phyloP scores from a whole-genome alignment of 1,140 invertebrate species.

The Thaumatotibia leucotreta region DNA sequence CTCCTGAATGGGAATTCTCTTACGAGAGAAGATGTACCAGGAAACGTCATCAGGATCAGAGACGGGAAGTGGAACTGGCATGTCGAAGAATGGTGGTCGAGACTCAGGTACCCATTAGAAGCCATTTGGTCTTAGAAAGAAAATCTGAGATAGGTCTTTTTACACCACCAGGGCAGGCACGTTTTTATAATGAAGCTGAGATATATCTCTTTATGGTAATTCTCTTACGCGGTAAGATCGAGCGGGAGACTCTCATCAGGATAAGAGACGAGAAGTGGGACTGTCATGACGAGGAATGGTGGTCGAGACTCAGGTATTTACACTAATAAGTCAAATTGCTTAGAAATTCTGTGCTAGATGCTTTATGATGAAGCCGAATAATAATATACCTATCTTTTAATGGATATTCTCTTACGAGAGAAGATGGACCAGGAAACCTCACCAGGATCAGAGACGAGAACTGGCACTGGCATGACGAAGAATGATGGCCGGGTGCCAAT shows the following conservation, averaged over 20 bases:
- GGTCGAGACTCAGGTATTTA: no score
- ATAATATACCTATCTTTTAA: no score
- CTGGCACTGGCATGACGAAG: slow-evolving; percentile 80
- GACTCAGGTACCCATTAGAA: neutral
- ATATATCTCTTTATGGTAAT: no score
- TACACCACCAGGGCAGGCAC: no score
- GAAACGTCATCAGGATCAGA: slow-evolving; percentile 87
- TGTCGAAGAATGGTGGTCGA: slow-evolving; percentile 79
- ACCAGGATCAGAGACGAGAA: slow-evolving; percentile 79
- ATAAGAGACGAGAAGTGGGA: slow-evolving; percentile 79
- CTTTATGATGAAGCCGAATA: no score
- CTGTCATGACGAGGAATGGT: slow-evolving; percentile 80
- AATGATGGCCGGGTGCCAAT: slow-evolving; percentile 81
- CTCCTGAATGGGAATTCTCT: slow-evolving; percentile 89
- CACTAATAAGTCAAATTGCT: no score
- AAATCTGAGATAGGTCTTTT: no score
- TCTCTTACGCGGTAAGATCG: slow-evolving; percentile 90
- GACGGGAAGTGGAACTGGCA: slow-evolving; percentile 81
- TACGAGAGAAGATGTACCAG: slow-evolving; percentile 88
- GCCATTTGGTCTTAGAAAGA: no score
- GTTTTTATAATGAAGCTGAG: no score
- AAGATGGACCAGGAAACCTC: slow-evolving; percentile 93
- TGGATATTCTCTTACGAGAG: slow-evolving; percentile 89
- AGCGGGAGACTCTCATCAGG: slow-evolving; percentile 90
- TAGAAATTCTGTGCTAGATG: no score